Base-by-base conservation (phyloP, 1,140 invertebrate genomes). In the Lucilia cuprina region DNA sequence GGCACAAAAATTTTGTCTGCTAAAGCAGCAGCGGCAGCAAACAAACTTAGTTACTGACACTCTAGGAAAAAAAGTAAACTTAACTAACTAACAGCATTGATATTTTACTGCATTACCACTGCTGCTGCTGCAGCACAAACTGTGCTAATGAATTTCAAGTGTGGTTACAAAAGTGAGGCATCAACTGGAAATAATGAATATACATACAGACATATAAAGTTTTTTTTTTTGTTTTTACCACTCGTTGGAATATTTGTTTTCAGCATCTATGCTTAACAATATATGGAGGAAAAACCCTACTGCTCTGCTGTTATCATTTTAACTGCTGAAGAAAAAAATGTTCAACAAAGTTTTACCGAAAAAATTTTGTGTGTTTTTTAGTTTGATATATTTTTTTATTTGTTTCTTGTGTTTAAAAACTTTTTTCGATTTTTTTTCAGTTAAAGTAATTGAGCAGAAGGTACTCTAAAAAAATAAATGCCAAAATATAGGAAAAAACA, bases 141-240 rank as follows among this genome's bases (percentile, higher is more conserved):
- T 49, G 77, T 80, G 77, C 77, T 80, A 80, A 80, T 80, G 77
- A 80, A 80, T 80, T 80, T 80, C 77, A 80, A 80, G 77, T 80
- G 77, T 80, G 41, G 77, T 50, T 41, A 41, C 14, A 78, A 78
- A 41, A 35, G 34, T 70, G 19, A 70, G 65, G n/a, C 65, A 70
- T 70, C 65, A 70, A 70, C 65, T 21, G 65, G n/a, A 70, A 70
- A 70, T 70, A 10, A 70, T 21, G 65, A 21, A 70, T 19, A 70
- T 4, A n/a, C n/a, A n/a, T n/a, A n/a, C n/a, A n/a, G n/a, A n/a
- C n/a, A n/a, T n/a, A n/a, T n/a, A n/a, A n/a, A n/a, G n/a, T 60
- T 60, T 14, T 60, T 60, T 60, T 60, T 41, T 60, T 60, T 13
- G 12, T 60, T 41, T 60, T 14, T 13, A 17, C 14, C 13, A 17